Conservation (phyloP, 2,888 invertebrate species). For the Ypsolopha sequella region DNA sequence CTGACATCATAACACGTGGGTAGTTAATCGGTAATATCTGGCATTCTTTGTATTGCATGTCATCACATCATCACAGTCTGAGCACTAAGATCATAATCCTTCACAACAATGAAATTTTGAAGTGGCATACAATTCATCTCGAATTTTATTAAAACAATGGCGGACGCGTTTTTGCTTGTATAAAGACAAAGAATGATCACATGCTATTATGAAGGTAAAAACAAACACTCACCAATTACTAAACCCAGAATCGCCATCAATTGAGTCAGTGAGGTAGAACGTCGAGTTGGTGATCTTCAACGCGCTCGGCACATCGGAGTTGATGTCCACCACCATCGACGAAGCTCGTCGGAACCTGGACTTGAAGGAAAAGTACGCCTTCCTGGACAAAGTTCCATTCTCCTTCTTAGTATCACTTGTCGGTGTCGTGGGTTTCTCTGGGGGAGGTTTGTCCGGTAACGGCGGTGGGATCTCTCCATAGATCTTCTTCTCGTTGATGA, state of each 20-base stretch:
- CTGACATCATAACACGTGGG: too few species aligned
- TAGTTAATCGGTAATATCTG: too few species aligned
- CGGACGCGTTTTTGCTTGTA: background rate
- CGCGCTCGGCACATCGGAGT: conserved; percentile 62
- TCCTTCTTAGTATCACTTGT: conserved; percentile 46
- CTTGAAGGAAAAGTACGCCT: conserved; percentile 70
- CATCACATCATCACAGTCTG: too few species aligned
- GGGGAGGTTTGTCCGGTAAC: conserved; percentile 40
- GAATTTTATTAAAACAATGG: too few species aligned
- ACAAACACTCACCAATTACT: conserved; percentile 52
- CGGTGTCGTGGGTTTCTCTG: conserved; percentile 48
- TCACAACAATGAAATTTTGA: too few species aligned
- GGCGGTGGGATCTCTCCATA: conserved; percentile 42
- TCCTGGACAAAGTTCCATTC: conserved; percentile 50
- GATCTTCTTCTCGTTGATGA: conserved; percentile 14
- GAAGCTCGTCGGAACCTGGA: conserved; percentile 74
- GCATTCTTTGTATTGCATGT: too few species aligned
- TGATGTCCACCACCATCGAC: conserved; percentile 67
- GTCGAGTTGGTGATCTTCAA: conserved; percentile 75
- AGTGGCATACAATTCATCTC: too few species aligned
- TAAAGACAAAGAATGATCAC: background rate
- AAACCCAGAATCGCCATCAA: conserved; percentile 75
- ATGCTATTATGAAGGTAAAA: background rate
- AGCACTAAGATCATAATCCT: too few species aligned
- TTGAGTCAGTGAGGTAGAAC: conserved; percentile 78